Conservation (phyloP, 1,140 invertebrate species). For the Gryon sp. region DNA sequence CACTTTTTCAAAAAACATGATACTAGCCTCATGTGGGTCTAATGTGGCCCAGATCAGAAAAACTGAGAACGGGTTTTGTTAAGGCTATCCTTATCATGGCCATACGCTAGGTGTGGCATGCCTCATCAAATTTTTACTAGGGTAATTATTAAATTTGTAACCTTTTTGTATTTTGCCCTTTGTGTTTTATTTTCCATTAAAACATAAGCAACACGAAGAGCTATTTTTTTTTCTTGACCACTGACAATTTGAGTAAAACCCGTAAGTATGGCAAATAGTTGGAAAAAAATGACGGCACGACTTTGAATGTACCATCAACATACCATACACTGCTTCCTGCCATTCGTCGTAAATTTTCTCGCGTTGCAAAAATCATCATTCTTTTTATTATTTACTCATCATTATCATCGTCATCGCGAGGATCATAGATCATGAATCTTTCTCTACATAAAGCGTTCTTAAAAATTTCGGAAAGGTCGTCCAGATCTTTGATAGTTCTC, state of each 20-base stretch:
- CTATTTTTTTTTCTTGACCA: not conserved
- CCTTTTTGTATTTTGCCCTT: constrained; percentile 15
- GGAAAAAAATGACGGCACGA: not conserved
- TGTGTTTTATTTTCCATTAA: constrained; percentile 14
- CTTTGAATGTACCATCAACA: not conserved
- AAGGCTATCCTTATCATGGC: too few species aligned
- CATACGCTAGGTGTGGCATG: too few species aligned
- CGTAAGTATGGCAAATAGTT: constrained; percentile 13
- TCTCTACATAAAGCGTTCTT: not conserved
- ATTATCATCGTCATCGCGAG: not conserved
- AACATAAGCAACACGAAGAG: constrained; percentile 2
- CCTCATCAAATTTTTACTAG: too few species aligned
- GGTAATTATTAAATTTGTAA: too few species aligned
- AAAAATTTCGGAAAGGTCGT: not conserved
- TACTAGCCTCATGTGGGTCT: too few species aligned
- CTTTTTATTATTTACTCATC: not conserved
- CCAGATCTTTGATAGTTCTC: not conserved
- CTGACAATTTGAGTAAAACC: not conserved
- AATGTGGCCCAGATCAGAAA: too few species aligned
- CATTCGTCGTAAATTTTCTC: not conserved
- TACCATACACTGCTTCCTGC: not conserved
- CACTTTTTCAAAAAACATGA: too few species aligned
- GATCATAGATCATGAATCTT: not conserved
- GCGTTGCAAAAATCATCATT: not conserved
- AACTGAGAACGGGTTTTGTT: too few species aligned